Percentiles rank a stretch among this genome's conserved stretches.
phyloP scores from a whole-genome alignment of 1,140 invertebrate genomes.

The Rhagoletis zephyria region DNA sequence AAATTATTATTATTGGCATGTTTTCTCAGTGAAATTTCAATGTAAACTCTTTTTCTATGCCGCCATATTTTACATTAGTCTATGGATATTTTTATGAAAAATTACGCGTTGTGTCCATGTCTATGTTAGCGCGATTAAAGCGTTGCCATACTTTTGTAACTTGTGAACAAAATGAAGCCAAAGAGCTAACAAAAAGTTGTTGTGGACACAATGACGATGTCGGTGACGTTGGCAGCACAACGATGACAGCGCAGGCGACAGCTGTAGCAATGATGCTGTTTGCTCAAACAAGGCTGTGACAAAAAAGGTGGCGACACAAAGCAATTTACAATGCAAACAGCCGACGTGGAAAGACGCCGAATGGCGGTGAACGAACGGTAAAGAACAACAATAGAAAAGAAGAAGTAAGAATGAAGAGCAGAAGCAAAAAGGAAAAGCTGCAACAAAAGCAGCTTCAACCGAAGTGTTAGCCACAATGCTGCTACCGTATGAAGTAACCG shows the following conservation, averaged over 20 bases:
- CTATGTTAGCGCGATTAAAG: background rate
- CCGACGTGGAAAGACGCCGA: background rate
- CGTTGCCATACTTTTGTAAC: background rate
- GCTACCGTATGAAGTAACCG: conserved; percentile 1
- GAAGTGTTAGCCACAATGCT: conserved; percentile 31
- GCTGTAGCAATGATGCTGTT: background rate
- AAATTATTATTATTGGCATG: no score
- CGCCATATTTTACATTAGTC: no score
- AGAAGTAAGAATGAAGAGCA: background rate
- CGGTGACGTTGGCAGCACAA: background rate
- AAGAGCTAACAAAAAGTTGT: background rate
- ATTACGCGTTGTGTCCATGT: background rate
- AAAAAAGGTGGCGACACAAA: conserved; percentile 26
- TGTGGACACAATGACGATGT: background rate
- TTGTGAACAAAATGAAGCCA: background rate
- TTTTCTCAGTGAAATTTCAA: no score
- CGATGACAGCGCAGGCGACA: background rate
- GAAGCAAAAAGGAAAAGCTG: background rate
- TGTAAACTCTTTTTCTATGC: no score
- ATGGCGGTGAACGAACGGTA: background rate
- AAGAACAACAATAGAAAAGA: background rate
- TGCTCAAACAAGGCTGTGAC: background rate
- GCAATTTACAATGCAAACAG: conserved; percentile 9
- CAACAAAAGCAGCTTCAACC: conserved; percentile 19
- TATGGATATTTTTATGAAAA: no score